Percentiles rank a stretch among this genome's conserved stretches.
Evolutionary conservation across 2,888 invertebrate genomes (phyloP).

Genomic region (Sarcophaga subvicina): DNA sequence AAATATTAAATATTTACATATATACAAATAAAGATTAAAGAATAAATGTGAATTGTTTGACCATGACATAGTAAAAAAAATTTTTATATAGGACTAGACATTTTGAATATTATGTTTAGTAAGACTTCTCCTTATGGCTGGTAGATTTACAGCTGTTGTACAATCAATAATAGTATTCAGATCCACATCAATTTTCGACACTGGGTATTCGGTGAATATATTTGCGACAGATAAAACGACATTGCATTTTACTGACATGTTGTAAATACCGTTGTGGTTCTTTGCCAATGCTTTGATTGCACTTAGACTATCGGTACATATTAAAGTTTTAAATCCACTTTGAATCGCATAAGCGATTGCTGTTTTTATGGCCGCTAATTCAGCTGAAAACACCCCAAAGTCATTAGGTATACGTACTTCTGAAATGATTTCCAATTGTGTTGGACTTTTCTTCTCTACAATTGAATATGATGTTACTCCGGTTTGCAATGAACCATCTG

Average conservation of each 20-base stretch:
- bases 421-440: background rate
- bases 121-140: background rate
- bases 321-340: too few relatives aligned
- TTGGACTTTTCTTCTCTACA: background rate
- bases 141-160: background rate
- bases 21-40: too few relatives aligned
- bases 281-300: background rate
- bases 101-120: background rate
- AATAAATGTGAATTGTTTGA: too few relatives aligned
- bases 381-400: conserved; percentile 19
- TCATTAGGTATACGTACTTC: background rate
- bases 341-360: background rate
- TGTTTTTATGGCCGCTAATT: conserved; percentile 14
- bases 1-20: too few relatives aligned
- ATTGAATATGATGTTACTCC: too few relatives aligned
- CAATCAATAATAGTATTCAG: background rate
- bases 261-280: background rate
- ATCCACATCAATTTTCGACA: background rate
- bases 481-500: too few relatives aligned
- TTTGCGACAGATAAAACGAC: background rate
- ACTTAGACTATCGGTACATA: too few relatives aligned
- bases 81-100: background rate
- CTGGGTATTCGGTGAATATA: conserved; percentile 4
- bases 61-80: too few relatives aligned
- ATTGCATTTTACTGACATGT: background rate